phyloP scores from a whole-genome alignment of 1,140 invertebrate genomes.

The Drosophila neocordata region DNA sequence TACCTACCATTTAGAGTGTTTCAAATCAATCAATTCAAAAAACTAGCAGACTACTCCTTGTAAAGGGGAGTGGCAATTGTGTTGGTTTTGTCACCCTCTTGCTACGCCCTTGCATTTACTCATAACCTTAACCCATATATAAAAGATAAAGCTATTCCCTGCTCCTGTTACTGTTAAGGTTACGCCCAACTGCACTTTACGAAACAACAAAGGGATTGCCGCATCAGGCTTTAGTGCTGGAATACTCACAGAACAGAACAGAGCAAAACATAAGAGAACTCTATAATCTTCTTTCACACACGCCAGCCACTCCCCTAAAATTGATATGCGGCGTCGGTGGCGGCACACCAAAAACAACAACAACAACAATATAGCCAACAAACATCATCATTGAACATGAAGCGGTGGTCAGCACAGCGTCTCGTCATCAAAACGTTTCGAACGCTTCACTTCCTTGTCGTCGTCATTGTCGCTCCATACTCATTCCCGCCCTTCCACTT shows the following conservation, averaged over 20 bases:
- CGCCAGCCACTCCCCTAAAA: slow-evolving; percentile 78
- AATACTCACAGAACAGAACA: no score
- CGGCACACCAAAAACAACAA: slow-evolving; percentile 35
- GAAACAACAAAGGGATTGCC: slow-evolving; percentile 71
- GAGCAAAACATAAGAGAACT: slow-evolving; percentile 36
- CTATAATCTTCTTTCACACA: slow-evolving; percentile 72
- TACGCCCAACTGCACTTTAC: slow-evolving; percentile 60
- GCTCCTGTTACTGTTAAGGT: slow-evolving; percentile 59
- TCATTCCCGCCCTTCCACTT: not conserved
- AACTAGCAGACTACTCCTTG: no score
- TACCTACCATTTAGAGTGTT: no score
- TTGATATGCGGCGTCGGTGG: slow-evolving; percentile 63
- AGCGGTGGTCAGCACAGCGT: slow-evolving; percentile 41
- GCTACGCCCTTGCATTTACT: slow-evolving; percentile 28
- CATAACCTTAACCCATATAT: not conserved
- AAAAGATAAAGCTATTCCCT: slow-evolving; percentile 26
- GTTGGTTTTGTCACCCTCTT: not conserved
- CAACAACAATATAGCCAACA: slow-evolving; percentile 60
- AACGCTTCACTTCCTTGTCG: slow-evolving; percentile 40
- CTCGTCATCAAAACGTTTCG: slow-evolving; percentile 49
- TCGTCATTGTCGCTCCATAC: slow-evolving; percentile 29
- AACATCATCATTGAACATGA: slow-evolving; percentile 76
- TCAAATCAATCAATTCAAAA: no score
- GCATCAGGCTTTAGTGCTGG: slow-evolving; percentile 28
- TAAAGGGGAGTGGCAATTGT: no score